Evolutionary conservation across 2,797 vertebrate species (phyloP).

Genomic region (Zalophus californianus): DNA sequence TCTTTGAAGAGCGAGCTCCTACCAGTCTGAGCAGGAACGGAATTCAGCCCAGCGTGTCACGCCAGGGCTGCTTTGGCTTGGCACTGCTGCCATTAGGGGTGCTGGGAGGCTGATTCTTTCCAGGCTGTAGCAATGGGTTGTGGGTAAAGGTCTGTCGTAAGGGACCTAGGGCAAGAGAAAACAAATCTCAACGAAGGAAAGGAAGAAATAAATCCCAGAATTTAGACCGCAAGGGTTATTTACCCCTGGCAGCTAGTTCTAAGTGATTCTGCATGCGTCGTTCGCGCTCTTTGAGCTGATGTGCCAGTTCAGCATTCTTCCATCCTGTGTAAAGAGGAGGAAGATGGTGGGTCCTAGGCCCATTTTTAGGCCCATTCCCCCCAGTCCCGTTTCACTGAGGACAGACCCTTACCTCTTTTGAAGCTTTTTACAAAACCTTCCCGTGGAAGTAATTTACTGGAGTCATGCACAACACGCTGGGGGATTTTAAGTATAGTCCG

Average conservation of each 20-base stretch:
- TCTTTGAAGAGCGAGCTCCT: slow-evolving; percentile 40
- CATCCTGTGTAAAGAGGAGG: slow-evolving; percentile 87
- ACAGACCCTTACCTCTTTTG: slow-evolving; percentile 87
- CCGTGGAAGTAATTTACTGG: slow-evolving; percentile 82
- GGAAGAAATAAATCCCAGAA: background rate
- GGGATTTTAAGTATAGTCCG: slow-evolving; percentile 90
- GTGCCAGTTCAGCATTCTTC: slow-evolving; percentile 91
- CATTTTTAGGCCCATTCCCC: background rate
- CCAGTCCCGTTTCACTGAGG: background rate
- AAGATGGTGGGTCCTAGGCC: background rate
- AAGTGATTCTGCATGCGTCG: slow-evolving; percentile 92
- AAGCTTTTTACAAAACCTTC: slow-evolving; percentile 90
- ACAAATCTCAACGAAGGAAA: slow-evolving; percentile 11
- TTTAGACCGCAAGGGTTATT: background rate
- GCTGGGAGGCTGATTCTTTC: slow-evolving; percentile 33
- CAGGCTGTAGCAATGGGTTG: slow-evolving; percentile 91
- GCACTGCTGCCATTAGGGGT: background rate
- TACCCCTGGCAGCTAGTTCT: slow-evolving; percentile 93
- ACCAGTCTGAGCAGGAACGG: background rate
- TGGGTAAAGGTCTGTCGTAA: slow-evolving; percentile 93
- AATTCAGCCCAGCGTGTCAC: slow-evolving; percentile 83
- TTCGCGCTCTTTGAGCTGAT: slow-evolving; percentile 91
- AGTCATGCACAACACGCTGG: slow-evolving; percentile 87
- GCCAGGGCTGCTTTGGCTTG: slow-evolving; percentile 82
- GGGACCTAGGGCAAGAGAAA: slow-evolving; percentile 87